A percentile compares a stretch with the other conserved stretches of the same genome.
Evolutionary conservation across 1,140 invertebrate genomes (phyloP).

Genomic region (Manduca sexta): DNA sequence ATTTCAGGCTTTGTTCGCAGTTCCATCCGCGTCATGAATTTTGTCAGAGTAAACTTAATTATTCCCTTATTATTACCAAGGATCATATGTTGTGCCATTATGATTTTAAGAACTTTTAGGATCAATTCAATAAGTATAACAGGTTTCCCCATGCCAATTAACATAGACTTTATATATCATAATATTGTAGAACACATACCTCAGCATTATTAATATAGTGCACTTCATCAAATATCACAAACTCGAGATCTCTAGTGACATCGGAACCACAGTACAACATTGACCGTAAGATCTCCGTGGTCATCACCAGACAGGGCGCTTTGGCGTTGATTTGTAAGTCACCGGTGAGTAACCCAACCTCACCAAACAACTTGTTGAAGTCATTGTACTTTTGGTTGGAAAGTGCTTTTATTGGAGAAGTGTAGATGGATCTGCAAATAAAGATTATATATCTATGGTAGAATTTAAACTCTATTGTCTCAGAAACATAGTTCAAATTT

Average conservation of each 20-base stretch:
- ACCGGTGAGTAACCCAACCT: constrained; percentile 96
- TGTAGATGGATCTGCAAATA: constrained; percentile 93
- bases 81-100: no score
- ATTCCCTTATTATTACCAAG: no score
- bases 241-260: constrained; percentile 96
- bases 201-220: constrained; percentile 99
- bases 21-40: no score
- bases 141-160: no score
- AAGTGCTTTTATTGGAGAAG: constrained; percentile 98
- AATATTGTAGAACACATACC: constrained; percentile 73
- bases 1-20: no score
- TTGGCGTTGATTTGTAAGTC: constrained; percentile 96
- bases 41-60: no score
- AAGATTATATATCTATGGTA: no score
- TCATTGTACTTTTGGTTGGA: constrained; percentile 99
- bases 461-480: no score
- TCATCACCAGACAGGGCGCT: constrained; percentile 98
- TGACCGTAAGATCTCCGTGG: constrained; percentile 97
- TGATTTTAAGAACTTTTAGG: no score
- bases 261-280: constrained; percentile 98
- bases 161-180: no score
- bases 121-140: no score
- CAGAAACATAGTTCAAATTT: no score
- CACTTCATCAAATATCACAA: constrained; percentile 99
- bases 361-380: constrained; percentile 93